Evolutionary conservation across 2,113 vertebrate species (phyloP), one percentile per base, ranked within the genome.

Genomic region (Macaca mulatta): DNA sequence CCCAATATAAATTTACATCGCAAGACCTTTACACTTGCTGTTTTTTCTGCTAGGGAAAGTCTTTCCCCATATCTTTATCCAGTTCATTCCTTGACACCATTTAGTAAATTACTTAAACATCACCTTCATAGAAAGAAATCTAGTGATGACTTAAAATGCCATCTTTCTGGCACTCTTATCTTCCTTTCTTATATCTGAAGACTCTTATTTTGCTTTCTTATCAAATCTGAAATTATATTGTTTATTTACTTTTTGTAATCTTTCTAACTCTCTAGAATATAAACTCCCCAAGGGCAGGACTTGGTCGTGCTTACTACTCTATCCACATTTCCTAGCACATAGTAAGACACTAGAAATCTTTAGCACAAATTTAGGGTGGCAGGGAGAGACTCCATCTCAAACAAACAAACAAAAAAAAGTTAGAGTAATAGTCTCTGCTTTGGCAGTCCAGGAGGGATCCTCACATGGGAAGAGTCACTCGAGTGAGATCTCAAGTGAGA

Each of bases 241-340:
- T 61, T 77, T 78, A 87, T 87, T 94, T 85, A 77, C 55, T 35
- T 86, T 82, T 90, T 86, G 17, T 82, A 97, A 90, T 87, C 43
- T 48, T 55, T 90, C 84, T 80, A 95, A 38, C 64, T 72, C 57
- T 55, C 35, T 80, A 89, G 55, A 92, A 80, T 80, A 16, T 75
- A 61, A 81, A 77, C 18, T 79, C 57, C 52, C 55, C 52, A 89
- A 79, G 43, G 67, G 52, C 22, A 93, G 45, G 32, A 22, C 20
- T 90, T 45, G 84, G 16, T 18, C 48, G 75, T 89, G 40, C 45
- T 94, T 48, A 89, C 38, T 75, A 52, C 14, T 84, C 45, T 92
- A 69, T 38, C 40, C 18, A 81, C 8, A 89, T 40, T 81, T 27
- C 30, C 25, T 78, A 48, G 48, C 48, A 85, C 1, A 57, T 12